Conservation (phyloP, 2,888 invertebrate species). For the Melitaea athalia region DNA sequence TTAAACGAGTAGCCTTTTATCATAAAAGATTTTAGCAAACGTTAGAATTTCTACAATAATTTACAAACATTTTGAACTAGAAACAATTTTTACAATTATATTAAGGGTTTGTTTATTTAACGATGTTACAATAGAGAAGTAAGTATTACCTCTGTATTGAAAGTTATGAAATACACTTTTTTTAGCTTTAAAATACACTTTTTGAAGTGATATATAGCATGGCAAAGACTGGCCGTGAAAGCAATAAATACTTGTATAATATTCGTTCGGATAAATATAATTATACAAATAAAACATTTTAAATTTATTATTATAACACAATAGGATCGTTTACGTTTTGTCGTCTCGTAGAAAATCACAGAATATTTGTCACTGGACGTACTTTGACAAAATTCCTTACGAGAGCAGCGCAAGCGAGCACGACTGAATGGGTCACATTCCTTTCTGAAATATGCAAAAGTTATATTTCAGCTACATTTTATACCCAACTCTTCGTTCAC, state of each 20-base stretch:
- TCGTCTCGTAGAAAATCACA: conserved; percentile 46
- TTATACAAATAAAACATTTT: background rate
- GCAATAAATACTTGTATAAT: background rate
- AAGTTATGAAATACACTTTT: no score
- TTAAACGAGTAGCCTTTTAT: no score
- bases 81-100: no score
- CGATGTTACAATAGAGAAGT: no score
- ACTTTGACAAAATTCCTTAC: conserved; percentile 68
- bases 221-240: no score
- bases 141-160: no score
- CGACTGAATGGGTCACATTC: conserved; percentile 60
- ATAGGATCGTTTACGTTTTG: conserved; percentile 12
- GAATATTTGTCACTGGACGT: conserved; percentile 48
- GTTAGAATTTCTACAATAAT: no score
- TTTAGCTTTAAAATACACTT: no score
- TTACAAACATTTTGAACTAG: no score
- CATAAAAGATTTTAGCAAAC: no score
- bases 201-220: no score
- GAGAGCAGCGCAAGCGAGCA: conserved; percentile 49
- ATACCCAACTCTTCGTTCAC: conserved; percentile 39
- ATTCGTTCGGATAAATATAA: background rate
- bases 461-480: conserved; percentile 56
- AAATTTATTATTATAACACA: background rate
- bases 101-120: no score
- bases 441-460: conserved; percentile 57